Conservation (phyloP, 2,797 vertebrate genomes). For the Artibeus lituratus region DNA sequence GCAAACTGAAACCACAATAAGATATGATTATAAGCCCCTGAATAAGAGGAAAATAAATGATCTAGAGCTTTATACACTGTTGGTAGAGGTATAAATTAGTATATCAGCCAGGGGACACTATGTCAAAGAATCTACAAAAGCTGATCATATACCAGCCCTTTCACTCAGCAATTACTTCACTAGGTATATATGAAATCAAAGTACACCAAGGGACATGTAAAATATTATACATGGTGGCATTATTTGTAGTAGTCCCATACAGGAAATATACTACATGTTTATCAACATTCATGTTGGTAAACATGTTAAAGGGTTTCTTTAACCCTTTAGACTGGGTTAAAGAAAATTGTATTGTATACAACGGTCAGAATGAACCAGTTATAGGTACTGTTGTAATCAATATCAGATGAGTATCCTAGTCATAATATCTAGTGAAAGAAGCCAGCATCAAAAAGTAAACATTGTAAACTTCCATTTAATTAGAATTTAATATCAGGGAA, state of each 20-base stretch:
- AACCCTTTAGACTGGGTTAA: not conserved
- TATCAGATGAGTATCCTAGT: not conserved
- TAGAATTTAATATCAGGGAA: not conserved
- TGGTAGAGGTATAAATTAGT: not conserved
- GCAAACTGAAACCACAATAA: not conserved
- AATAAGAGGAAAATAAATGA: not conserved
- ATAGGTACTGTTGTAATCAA: not conserved
- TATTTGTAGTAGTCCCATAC: not conserved
- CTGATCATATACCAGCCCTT: not conserved
- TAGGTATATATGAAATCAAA: not conserved
- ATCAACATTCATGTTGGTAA: no score
- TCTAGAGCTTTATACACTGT: not conserved
- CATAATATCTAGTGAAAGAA: not conserved
- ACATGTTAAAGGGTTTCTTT: no score
- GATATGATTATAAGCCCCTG: not conserved
- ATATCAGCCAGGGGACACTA: not conserved
- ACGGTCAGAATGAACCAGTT: not conserved
- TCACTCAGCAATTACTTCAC: not conserved
- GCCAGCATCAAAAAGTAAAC: not conserved
- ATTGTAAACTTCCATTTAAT: not conserved
- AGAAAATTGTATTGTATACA: not conserved
- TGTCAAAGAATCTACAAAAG: not conserved
- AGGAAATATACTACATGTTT: not conserved
- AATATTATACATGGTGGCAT: not conserved
- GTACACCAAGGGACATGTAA: not conserved